Conservation (phyloP, 1,140 invertebrate species). For the Trichoplusia ni region DNA sequence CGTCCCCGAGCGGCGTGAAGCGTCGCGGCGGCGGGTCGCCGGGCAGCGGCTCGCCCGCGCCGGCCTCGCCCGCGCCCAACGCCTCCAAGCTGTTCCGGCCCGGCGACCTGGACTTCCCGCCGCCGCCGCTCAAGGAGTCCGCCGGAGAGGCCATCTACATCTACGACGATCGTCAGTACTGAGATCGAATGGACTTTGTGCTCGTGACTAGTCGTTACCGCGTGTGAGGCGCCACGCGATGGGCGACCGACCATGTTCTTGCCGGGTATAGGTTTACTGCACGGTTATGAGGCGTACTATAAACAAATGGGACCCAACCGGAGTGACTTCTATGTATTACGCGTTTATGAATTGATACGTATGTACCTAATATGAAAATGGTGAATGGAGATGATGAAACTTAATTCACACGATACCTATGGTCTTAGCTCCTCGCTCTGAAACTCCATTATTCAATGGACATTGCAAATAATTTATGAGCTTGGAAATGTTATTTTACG, state of each 20-base stretch:
- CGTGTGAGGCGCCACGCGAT: constrained; percentile 6
- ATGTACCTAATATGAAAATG: constrained; percentile 34
- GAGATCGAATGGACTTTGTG: constrained; percentile 34
- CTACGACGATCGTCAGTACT: constrained; percentile 75
- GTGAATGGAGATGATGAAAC: constrained; percentile 29
- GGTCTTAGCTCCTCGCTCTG: constrained; percentile 23
- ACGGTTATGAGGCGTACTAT: constrained; percentile 50
- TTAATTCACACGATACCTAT: constrained; percentile 29
- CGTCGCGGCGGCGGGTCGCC: constrained; percentile 70
- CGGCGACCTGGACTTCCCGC: constrained; percentile 82
- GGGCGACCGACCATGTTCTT: constrained; percentile 50
- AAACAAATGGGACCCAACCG: constrained; percentile 62
- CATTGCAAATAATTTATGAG: constrained; percentile 53
- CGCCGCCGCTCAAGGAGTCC: constrained; percentile 83
- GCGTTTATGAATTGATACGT: constrained; percentile 14
- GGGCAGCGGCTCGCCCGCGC: constrained; percentile 80
- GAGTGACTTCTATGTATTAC: constrained; percentile 37
- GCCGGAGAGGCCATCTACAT: constrained; percentile 85
- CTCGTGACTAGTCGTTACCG: constrained; percentile 30
- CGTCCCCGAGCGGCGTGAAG: constrained; percentile 69
- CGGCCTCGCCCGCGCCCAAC: constrained; percentile 79
- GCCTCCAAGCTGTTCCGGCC: constrained; percentile 75
- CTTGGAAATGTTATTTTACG: constrained; percentile 57
- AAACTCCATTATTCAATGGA: constrained; percentile 27
- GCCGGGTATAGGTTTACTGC: constrained; percentile 56